Percentiles rank a stretch among this genome's conserved stretches.
Evolutionary conservation across 1,140 invertebrate species (phyloP).

Genomic region (Heliconius hermathena): DNA sequence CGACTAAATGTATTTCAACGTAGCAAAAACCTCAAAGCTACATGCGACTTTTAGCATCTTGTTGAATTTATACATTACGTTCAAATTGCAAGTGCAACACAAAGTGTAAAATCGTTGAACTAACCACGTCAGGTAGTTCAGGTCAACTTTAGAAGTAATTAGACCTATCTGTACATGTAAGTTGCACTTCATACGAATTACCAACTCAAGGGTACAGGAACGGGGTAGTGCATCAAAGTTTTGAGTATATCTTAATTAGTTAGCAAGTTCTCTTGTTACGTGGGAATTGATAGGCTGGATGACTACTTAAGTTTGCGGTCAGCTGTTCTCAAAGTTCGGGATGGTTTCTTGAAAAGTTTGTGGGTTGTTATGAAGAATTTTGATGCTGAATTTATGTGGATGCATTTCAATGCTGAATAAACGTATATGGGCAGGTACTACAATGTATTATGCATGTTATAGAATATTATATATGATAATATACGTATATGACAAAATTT

Average conservation of each 20-base stretch:
- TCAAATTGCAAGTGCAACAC: conserved; percentile 19
- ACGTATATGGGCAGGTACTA: too few species aligned
- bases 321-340: conserved; percentile 35
- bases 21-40: background rate
- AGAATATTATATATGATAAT: too few species aligned
- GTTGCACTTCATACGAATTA: conserved; percentile 35
- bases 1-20: background rate
- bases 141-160: conserved; percentile 33
- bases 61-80: background rate
- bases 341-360: conserved; percentile 14
- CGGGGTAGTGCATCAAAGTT: conserved; percentile 44
- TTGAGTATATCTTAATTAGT: conserved; percentile 51
- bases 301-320: conserved; percentile 44
- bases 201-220: conserved; percentile 28
- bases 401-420: background rate
- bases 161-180: conserved; percentile 28
- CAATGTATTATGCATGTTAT: too few species aligned
- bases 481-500: too few species aligned
- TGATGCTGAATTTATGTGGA: background rate
- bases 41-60: background rate
- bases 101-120: conserved; percentile 31
- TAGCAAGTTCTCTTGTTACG: conserved; percentile 42
- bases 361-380: conserved; percentile 2
- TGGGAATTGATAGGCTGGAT: conserved; percentile 40
- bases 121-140: conserved; percentile 22